A percentile compares a stretch with the other conserved stretches of the same genome.
These are phyloP conservation scores for Mallateleia sp. DNA, from an alignment of 2,888 invertebrate genomes.

Conservation along the genomic window DNA sequence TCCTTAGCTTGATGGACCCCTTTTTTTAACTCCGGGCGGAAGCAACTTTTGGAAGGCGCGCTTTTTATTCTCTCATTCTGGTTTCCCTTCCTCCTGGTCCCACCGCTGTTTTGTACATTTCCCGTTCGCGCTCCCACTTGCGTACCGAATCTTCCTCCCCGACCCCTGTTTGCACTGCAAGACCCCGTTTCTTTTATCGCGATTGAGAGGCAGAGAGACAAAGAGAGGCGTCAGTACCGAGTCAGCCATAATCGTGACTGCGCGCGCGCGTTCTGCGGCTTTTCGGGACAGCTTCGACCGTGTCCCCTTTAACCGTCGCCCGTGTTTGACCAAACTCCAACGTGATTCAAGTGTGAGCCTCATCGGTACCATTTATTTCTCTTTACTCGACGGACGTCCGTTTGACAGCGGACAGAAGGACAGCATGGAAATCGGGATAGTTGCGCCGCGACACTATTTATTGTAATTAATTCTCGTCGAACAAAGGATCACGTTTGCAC, in stretches of 20 bases:
- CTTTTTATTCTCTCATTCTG: too few relatives aligned
- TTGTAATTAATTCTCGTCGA: constrained; percentile 46
- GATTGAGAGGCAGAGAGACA: constrained; percentile 15
- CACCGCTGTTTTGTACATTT: too few relatives aligned
- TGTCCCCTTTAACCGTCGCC: constrained; percentile 41
- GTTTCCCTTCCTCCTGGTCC: too few relatives aligned
- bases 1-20: too few relatives aligned
- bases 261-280: constrained; percentile 53
- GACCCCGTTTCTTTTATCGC: constrained; percentile 42
- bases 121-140: constrained; percentile 51
- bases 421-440: neutral
- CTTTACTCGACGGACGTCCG: too few relatives aligned
- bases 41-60: too few relatives aligned
- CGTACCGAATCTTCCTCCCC: constrained; percentile 43
- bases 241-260: constrained; percentile 58
- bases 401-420: too few relatives aligned
- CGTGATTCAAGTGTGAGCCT: constrained; percentile 67
- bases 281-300: too few relatives aligned
- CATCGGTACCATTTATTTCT: constrained; percentile 25
- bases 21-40: too few relatives aligned
- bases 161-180: constrained; percentile 33
- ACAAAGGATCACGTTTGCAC: constrained; percentile 33
- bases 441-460: constrained; percentile 43
- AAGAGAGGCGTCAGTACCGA: constrained; percentile 38
- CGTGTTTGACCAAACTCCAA: constrained; percentile 35